Evolutionary conservation across 35 echinoderm and acorn worm genomes (phyloP), one percentile per base, ranked within the genome.

Genomic region (Eucidaris tribuloides): DNA sequence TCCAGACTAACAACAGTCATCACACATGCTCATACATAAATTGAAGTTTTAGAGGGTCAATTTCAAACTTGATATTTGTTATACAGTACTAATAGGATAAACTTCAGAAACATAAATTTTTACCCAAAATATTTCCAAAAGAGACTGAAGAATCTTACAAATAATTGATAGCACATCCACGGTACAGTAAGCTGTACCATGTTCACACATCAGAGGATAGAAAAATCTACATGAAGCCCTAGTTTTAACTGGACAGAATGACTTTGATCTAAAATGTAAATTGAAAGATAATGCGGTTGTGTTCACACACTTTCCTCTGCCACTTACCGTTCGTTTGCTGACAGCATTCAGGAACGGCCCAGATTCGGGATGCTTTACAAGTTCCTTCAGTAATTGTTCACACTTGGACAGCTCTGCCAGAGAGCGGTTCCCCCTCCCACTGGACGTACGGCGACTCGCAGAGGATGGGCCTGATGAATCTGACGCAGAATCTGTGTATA

Each of bases 271-370:
- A 11, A 9, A 9, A 9, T 54, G 49, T 18, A 18, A n/a, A n/a
- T n/a, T n/a, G n/a, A n/a, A n/a, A n/a, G n/a, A n/a, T n/a, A n/a
- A n/a, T n/a, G n/a, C n/a, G n/a, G n/a, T n/a, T n/a, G n/a, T n/a
- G n/a, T n/a, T n/a, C n/a, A n/a, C n/a, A n/a, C n/a, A n/a, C n/a
- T n/a, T n/a, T n/a, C n/a, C n/a, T n/a, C n/a, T n/a, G n/a, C n/a
- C 31, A 93, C 93, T 86, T 68, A 96, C 93, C 25, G 54, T 77
- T 58, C 91, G 90, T 71, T 96, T 96, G 82, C 93, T 96, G 65
- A 96, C 93, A 19, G 93, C 77, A 22, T 76, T 59, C 78, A 90
- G 80, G 49, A 96, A 96, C 36, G 93, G 93, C 38, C 87, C 78
- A 5, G 93, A 83, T 29, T 96, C 88, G 4, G 76, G 40, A 78